Evolutionary conservation across 1,140 invertebrate species (phyloP).

Genomic region (Penaeus japonicus): DNA sequence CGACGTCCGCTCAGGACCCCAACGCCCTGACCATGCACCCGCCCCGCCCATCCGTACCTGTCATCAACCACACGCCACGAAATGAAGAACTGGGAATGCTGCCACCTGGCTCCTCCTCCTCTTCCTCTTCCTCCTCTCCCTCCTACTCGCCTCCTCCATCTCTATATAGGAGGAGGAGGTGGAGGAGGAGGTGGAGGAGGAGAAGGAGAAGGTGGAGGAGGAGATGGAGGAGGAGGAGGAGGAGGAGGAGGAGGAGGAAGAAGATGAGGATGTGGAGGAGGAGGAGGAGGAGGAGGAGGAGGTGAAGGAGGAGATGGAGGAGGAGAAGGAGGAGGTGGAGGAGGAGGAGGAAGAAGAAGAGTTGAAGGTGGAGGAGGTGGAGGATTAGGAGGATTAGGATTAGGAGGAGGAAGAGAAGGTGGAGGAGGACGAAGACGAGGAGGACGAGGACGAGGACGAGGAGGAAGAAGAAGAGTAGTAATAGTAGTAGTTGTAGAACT

Average conservation of each 20-base stretch:
- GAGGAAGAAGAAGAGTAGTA: not conserved
- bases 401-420: not conserved
- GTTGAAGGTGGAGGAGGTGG: not conserved
- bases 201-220: not conserved
- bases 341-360: not conserved
- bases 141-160: no score
- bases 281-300: not conserved
- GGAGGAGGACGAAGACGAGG: no score
- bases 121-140: no score
- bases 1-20: not conserved
- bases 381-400: not conserved
- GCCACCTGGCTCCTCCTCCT: slow-evolving; percentile 31
- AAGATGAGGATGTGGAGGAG: not conserved
- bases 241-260: not conserved
- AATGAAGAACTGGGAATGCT: slow-evolving; percentile 48
- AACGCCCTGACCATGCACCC: not conserved
- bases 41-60: slow-evolving; percentile 32
- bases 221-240: not conserved
- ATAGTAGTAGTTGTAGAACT: no score
- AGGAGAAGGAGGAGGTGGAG: not conserved
- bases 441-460: not conserved
- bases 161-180: not conserved
- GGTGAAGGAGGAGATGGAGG: not conserved
- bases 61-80: slow-evolving; percentile 46
- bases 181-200: not conserved